Evolutionary conservation across 1,140 invertebrate species (phyloP), one percentile per base, ranked within the genome.

Genomic region (Amyelois transitella): DNA sequence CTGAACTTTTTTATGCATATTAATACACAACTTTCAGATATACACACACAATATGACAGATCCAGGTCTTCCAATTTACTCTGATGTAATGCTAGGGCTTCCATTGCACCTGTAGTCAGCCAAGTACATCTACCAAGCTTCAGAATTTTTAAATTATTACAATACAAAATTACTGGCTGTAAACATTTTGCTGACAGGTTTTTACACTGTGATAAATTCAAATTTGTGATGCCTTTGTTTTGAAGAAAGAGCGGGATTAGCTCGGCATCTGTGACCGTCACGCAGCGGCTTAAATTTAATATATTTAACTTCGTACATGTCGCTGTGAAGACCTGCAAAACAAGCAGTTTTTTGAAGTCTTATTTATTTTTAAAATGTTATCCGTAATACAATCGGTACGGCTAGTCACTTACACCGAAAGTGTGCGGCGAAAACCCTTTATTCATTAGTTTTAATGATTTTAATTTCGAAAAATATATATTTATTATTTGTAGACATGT

Each of bases 1-100:
- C 77, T 83, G 22, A 91, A 90, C 38, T 90, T 91, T 25, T 90
- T 88, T 47, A 91, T 88, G 47, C 91, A 91, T 58, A 91, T 89
- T 8, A 90, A 74, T 45, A 91, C 83, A 52, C 89, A 90, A 24
- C 85, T 84, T 55, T 90, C 89, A 0, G 90, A 90, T 69, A 90
- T 90, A 48, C 79, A 77, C 0, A 77, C 59, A 54, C 89, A 91
- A 58, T 90, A 79, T 10, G 90, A 90, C 14, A 91, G 81, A 60
- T 91, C 90, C 12, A 91, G 89, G 65, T 91, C 90, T 54, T 90
- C 88, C 25, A 91, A 67, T 45, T 84, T 84, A 61, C 75, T 88
- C 50, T 90, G 88, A 54, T 90, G 91, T 28, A 91, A 66, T 2
- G 90, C 87, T 10, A 91, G 59, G 0, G 90, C 90, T 61, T 91